phyloP scores from a whole-genome alignment of 1,140 invertebrate species.

The Drosophila triauraria region DNA sequence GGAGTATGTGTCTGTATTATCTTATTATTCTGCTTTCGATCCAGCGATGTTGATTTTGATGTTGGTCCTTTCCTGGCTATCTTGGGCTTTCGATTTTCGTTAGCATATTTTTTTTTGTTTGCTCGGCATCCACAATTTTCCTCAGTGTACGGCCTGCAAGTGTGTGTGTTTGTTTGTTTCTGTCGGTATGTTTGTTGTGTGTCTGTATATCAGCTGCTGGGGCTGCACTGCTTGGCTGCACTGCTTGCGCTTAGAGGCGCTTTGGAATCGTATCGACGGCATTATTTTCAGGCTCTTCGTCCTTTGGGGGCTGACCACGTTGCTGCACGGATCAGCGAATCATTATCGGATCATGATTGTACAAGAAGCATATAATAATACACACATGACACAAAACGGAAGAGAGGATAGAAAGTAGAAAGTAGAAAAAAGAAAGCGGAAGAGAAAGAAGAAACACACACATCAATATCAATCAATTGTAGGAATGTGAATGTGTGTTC shows the following conservation, averaged over 20 bases:
- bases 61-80: slow-evolving; percentile 50
- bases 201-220: slow-evolving; percentile 58
- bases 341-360: slow-evolving; percentile 24
- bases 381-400: slow-evolving; percentile 62
- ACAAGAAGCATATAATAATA: slow-evolving; percentile 54
- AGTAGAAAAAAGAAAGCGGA: slow-evolving; percentile 69
- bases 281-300: slow-evolving; percentile 82
- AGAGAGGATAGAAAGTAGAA: slow-evolving; percentile 57
- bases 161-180: slow-evolving; percentile 16
- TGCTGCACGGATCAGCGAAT: slow-evolving; percentile 58
- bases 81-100: slow-evolving; percentile 9
- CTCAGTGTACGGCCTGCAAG: slow-evolving; percentile 30
- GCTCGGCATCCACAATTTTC: slow-evolving; percentile 20
- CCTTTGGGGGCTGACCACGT: slow-evolving; percentile 79
- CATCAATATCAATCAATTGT: slow-evolving; percentile 43
- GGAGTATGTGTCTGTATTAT: slow-evolving; percentile 12
- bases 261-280: slow-evolving; percentile 80
- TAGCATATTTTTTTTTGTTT: slow-evolving; percentile 6
- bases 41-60: slow-evolving; percentile 50
- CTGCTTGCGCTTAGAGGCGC: slow-evolving; percentile 70
- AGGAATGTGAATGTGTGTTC: slow-evolving; percentile 20
- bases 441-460: slow-evolving; percentile 59
- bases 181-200: slow-evolving; percentile 23
- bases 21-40: slow-evolving; percentile 21
- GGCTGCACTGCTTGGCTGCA: slow-evolving; percentile 57